phyloP scores from a whole-genome alignment of 2,797 vertebrate species.

The Melanogrammus aeglefinus region DNA sequence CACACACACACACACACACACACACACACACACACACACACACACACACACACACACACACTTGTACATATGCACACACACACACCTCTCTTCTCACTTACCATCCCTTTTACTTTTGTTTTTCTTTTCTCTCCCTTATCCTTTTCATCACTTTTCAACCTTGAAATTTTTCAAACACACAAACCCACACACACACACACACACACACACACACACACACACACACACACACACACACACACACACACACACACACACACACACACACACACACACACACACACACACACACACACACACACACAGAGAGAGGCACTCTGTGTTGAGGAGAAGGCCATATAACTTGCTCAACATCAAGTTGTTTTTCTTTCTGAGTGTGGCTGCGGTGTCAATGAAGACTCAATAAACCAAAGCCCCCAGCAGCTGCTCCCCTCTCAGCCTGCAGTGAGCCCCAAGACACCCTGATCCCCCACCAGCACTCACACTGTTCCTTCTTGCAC shows the following conservation, averaged over 20 bases:
- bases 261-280: conserved; percentile 6
- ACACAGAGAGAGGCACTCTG: neutral
- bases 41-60: conserved; percentile 22
- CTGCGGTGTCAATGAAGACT: neutral
- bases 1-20: conserved; percentile 22
- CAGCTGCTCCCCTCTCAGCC: neutral
- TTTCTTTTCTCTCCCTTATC: conserved; percentile 16
- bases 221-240: conserved; percentile 3
- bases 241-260: conserved; percentile 7
- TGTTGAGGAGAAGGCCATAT: neutral
- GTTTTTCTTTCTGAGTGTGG: neutral
- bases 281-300: conserved; percentile 9
- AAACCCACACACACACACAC: neutral
- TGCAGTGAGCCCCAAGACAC: neutral
- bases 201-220: conserved; percentile 9
- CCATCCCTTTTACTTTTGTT: conserved; percentile 24
- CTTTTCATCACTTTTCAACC: neutral
- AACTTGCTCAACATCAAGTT: conserved; percentile 14
- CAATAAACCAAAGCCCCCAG: neutral
- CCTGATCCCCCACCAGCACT: neutral
- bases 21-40: conserved; percentile 11
- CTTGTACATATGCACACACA: conserved; percentile 9
- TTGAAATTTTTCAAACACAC: neutral
- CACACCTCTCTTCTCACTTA: neutral
- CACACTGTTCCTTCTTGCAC: neutral